Conservation (phyloP, 2,797 vertebrate species). For the Neosilurus hyrtlii region DNA sequence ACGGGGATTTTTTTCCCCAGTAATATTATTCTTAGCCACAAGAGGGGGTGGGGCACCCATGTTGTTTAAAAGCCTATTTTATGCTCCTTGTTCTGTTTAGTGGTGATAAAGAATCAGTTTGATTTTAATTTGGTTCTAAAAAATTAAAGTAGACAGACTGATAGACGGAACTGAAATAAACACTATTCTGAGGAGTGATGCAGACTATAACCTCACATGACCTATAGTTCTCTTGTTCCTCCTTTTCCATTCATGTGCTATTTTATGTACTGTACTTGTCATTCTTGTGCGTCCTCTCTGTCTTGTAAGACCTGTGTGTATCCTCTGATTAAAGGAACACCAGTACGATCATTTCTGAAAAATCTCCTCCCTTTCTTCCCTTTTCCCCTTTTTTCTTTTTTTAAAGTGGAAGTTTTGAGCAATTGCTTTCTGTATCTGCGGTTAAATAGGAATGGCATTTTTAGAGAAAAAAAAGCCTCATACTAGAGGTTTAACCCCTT, state of each 20-base stretch:
- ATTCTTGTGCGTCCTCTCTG: background rate
- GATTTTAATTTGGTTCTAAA: background rate
- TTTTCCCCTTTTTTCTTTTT: slow-evolving; percentile 60
- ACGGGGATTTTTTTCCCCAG: background rate
- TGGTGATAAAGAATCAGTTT: background rate
- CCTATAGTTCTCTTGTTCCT: slow-evolving; percentile 37
- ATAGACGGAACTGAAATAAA: background rate
- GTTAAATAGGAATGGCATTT: slow-evolving; percentile 78
- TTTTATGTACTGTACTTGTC: background rate
- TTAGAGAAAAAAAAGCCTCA: slow-evolving; percentile 70
- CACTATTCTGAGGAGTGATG: background rate
- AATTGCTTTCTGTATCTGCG: slow-evolving; percentile 77
- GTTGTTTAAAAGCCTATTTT: slow-evolving; percentile 16
- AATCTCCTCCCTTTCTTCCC: slow-evolving; percentile 56
- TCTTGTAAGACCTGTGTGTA: slow-evolving; percentile 72
- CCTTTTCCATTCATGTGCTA: slow-evolving; percentile 38
- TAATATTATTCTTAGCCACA: slow-evolving; percentile 30
- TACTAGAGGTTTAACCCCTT: slow-evolving; percentile 74
- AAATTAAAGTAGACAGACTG: background rate
- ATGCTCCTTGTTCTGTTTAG: background rate
- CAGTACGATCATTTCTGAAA: slow-evolving; percentile 73
- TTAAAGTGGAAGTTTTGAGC: slow-evolving; percentile 83
- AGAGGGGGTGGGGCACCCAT: slow-evolving; percentile 37
- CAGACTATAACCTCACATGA: background rate
- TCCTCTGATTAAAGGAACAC: slow-evolving; percentile 74